Evolutionary conservation across 2,888 invertebrate species (phyloP).

Genomic region (Silvanus unidentatus): DNA sequence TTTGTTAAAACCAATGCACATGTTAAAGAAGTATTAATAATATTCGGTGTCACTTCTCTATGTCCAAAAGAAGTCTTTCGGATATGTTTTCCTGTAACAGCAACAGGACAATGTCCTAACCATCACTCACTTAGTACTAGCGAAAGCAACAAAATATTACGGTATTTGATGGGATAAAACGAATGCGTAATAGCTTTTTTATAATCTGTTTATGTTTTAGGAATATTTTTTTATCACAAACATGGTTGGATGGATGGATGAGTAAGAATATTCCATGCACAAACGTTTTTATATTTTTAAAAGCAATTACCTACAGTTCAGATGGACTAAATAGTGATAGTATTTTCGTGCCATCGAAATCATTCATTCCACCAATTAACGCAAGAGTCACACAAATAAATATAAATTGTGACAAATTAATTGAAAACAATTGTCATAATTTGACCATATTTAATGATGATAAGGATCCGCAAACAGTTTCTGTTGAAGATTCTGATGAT

Average conservation of each 20-base stretch:
- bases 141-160: conserved; percentile 34
- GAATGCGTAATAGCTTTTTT: conserved; percentile 5
- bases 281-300: conserved; percentile 31
- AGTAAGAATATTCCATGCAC: conserved; percentile 26
- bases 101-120: conserved; percentile 31
- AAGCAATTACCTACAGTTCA: conserved; percentile 13
- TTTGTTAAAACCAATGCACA: conserved; percentile 24
- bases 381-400: conserved; percentile 33
- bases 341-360: conserved; percentile 44
- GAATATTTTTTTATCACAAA: conserved; percentile 31
- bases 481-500: conserved; percentile 12
- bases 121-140: conserved; percentile 32
- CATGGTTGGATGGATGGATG: conserved; percentile 29
- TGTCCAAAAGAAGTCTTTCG: conserved; percentile 35
- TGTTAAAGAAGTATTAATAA: conserved; percentile 33
- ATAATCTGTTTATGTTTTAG: conserved; percentile 15
- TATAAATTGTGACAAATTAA: conserved; percentile 25
- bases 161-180: conserved; percentile 29
- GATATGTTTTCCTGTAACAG: conserved; percentile 27
- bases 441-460: conserved; percentile 33
- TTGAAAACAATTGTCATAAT: conserved; percentile 30
- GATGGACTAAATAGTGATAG: conserved; percentile 9
- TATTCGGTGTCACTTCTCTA: conserved; percentile 35
- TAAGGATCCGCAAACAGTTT: neutral
- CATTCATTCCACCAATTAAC: conserved; percentile 27